Evolutionary conservation across 1,140 invertebrate species (phyloP), one percentile per base, ranked within the genome.

Genomic region (Heliconius melpomene): DNA sequence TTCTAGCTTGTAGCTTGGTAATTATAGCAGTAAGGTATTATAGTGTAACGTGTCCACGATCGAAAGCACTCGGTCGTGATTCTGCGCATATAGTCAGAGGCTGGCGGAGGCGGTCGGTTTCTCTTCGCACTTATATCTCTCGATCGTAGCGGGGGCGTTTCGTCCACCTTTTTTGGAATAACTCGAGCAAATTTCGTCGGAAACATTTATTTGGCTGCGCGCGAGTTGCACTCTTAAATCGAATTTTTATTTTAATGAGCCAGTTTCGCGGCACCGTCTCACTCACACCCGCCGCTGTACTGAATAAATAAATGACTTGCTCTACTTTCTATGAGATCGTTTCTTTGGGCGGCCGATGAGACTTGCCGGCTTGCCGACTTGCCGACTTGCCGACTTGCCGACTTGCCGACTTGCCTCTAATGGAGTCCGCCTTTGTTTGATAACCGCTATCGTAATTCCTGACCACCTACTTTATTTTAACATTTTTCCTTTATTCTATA

Each of bases 211-310:
- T 92, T 91, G 82, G 85, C 89, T 90, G 82, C 90, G 88, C 88
- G 87, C 89, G 86, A 89, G 88, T 89, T 93, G 90, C 88, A 92
- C 91, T 93, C 92, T 79, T 87, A 93, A 93, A 92, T 93, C 90
- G 85, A 86, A 93, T 92, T 93, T 94, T 93, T 94, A 94, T 93
- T 93, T 94, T 94, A 94, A 94, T 94, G 91, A 93, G 92, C 91
- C 87, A 89, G 91, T 93, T 93, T 93, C 87, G 87, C 87, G 81
- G 86, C 86, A 81, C 83, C 85, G 85, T 91, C 91, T 92, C 92
- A 87, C 92, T 93, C 93, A 86, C 91, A 92, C 93, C 88, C 88
- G 89, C 85, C 81, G 85, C 85, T 93, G 92, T 89, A 91, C 89
- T 91, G 91, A 93, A 92, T 93, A 93, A 93, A 93, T 93, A 94